A percentile compares a stretch with the other conserved stretches of the same genome.
Conservation (phyloP, 2,797 vertebrate genomes). For the Petrocephalus schoutedeni region DNA sequence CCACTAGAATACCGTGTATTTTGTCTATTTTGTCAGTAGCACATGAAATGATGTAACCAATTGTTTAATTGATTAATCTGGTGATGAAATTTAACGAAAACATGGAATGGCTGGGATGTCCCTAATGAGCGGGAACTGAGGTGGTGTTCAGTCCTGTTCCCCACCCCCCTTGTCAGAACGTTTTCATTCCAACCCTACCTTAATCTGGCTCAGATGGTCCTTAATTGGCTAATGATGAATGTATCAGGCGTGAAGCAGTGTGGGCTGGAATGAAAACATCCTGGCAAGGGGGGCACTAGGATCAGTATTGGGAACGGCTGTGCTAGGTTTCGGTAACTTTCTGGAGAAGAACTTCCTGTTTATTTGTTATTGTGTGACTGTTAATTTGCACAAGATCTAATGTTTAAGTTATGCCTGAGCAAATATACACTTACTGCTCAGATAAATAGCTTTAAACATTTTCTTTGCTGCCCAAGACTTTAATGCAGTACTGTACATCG, state of each 20-base stretch:
- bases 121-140: neutral
- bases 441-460: neutral
- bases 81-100: neutral
- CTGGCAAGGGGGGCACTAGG: too few relatives aligned
- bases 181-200: too few relatives aligned
- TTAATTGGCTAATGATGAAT: too few relatives aligned
- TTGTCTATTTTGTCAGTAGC: neutral
- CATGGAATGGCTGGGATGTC: neutral
- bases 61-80: neutral
- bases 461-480: neutral
- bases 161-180: too few relatives aligned
- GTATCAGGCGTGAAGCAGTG: too few relatives aligned
- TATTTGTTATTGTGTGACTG: neutral
- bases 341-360: neutral
- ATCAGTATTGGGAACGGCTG: too few relatives aligned
- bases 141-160: neutral
- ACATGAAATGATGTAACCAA: neutral
- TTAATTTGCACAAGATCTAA: neutral
- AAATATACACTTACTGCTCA: neutral
- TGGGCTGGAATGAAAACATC: too few relatives aligned
- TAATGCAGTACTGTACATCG: neutral
- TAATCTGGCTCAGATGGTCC: too few relatives aligned
- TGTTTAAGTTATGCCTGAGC: neutral
- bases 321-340: neutral
- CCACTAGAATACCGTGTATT: neutral